These are phyloP conservation scores for Porites rus DNA, from an alignment of 92 coral and sea anemone species.

Conservation along the genomic window DNA sequence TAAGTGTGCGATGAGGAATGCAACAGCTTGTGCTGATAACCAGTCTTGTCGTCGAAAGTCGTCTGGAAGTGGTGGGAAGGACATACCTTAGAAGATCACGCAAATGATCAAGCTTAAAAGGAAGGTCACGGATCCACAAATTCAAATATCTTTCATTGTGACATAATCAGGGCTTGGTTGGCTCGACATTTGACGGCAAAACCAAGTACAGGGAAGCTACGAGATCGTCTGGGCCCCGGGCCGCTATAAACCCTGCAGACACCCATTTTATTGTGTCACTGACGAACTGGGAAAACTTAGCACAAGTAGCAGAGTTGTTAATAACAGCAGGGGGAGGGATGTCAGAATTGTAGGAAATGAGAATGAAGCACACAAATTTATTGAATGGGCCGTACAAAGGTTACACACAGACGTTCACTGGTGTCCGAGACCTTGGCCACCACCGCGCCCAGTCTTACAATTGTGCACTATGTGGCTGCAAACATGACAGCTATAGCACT, in stretches of 20 bases:
- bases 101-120: slow-evolving; percentile 3
- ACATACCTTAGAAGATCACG: background rate
- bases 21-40: slow-evolving; percentile 22
- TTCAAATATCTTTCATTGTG: slow-evolving; percentile 11
- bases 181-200: slow-evolving; percentile 20
- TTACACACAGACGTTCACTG: too few relatives aligned
- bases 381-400: too few relatives aligned
- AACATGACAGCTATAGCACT: too few relatives aligned
- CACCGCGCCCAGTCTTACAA: too few relatives aligned
- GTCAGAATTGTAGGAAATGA: too few relatives aligned
- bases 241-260: slow-evolving; percentile 34
- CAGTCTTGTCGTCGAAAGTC: slow-evolving; percentile 5
- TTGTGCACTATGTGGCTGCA: too few relatives aligned
- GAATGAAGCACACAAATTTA: too few relatives aligned
- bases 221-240: slow-evolving; percentile 24
- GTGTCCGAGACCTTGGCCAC: too few relatives aligned
- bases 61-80: slow-evolving; percentile 8
- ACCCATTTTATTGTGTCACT: slow-evolving; percentile 26
- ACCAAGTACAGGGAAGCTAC: slow-evolving; percentile 21
- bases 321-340: too few relatives aligned
- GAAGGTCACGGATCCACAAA: slow-evolving; percentile 15
- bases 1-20: background rate
- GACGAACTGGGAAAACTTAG: background rate
- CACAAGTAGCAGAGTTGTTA: too few relatives aligned
- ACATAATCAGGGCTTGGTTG: background rate